Evolutionary conservation across 2,113 vertebrate species (phyloP).

Genomic region (Ornithorhynchus anatinus): DNA sequence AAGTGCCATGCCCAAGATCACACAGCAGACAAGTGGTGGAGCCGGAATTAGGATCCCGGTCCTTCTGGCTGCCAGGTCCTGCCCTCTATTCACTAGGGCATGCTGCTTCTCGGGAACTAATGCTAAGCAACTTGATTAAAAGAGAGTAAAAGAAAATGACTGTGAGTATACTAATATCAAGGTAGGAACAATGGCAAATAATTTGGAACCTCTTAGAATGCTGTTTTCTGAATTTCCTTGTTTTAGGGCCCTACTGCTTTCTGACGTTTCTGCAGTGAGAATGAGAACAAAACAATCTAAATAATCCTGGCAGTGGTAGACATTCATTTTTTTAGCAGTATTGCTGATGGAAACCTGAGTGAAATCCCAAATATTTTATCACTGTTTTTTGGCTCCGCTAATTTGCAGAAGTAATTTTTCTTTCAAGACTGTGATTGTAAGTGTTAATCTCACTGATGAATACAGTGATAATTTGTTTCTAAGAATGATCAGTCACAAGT

Average conservation of each 20-base stretch:
- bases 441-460: constrained; percentile 46
- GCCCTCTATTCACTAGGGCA: no score
- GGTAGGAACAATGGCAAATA: rapidly evolving
- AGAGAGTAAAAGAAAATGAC: not conserved
- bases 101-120: not conserved
- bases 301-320: constrained; percentile 23
- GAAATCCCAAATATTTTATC: constrained; percentile 41
- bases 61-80: no score
- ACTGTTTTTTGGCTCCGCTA: constrained; percentile 29
- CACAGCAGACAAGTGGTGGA: no score
- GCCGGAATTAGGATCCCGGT: no score
- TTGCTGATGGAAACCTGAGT: constrained; percentile 17
- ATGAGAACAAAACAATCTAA: not conserved
- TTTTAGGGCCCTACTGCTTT: constrained; percentile 14
- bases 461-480: constrained; percentile 43
- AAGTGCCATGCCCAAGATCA: no score
- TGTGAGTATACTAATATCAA: not conserved
- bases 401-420: constrained; percentile 39
- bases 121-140: not conserved
- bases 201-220: not conserved
- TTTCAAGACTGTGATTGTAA: constrained; percentile 39
- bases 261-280: constrained; percentile 2
- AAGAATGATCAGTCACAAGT: constrained; percentile 47
- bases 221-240: not conserved
- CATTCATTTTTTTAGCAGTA: constrained; percentile 5